Evolutionary conservation across 2,113 vertebrate genomes (phyloP).

Genomic region (Melierax canorus): DNA sequence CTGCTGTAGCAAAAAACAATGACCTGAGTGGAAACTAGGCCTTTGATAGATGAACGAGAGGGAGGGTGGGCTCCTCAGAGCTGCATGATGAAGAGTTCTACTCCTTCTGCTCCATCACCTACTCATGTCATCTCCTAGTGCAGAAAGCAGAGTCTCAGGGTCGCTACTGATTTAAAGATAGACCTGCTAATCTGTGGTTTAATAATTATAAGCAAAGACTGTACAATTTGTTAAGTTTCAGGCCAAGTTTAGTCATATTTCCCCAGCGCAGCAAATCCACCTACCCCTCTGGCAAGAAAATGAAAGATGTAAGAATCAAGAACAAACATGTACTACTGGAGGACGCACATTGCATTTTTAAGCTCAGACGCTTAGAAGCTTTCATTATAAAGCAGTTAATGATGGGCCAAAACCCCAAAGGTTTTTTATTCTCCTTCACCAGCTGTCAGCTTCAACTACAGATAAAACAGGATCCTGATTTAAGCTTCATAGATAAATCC

Average conservation of each 20-base stretch:
- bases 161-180: not conserved
- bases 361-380: not conserved
- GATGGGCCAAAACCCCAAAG: constrained; percentile 49
- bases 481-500: not conserved
- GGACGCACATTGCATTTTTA: not conserved
- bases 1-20: not conserved
- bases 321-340: constrained; percentile 22
- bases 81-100: not conserved
- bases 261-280: constrained; percentile 43
- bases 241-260: constrained; percentile 62
- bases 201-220: constrained; percentile 49
- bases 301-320: constrained; percentile 48
- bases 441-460: constrained; percentile 42
- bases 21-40: not conserved
- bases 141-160: not conserved
- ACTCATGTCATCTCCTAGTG: not conserved
- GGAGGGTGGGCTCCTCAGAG: not conserved
- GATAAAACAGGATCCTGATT: constrained; percentile 25
- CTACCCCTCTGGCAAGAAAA: constrained; percentile 56
- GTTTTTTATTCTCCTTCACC: constrained; percentile 12
- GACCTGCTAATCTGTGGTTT: constrained; percentile 18
- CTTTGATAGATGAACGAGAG: not conserved
- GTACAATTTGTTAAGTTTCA: constrained; percentile 29
- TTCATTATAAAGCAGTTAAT: constrained; percentile 30
- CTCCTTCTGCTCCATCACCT: not conserved